phyloP scores from a whole-genome alignment of 2,113 vertebrate genomes.

The Crocuta crocuta region DNA sequence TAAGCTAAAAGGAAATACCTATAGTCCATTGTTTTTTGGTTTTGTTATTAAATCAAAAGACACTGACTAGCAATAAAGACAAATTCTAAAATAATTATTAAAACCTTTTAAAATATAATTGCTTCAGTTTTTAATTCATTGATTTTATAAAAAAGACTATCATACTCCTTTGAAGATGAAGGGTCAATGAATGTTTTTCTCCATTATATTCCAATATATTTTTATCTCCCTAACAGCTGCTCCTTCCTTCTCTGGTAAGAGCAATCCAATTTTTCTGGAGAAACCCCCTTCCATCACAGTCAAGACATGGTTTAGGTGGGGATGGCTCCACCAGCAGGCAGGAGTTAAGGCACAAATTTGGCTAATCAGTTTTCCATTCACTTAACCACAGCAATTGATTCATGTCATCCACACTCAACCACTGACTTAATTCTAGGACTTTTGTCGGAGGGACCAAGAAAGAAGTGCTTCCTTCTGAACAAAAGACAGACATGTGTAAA shows the following conservation, averaged over 20 bases:
- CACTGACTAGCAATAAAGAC: background rate
- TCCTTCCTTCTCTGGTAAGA: background rate
- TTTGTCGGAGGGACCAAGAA: background rate
- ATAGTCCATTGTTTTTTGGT: background rate
- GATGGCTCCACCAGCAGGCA: background rate
- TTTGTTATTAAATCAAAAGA: conserved; percentile 19
- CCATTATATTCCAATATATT: background rate
- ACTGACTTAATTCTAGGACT: background rate
- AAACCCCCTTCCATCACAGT: background rate
- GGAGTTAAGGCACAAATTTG: background rate
- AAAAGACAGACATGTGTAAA: background rate
- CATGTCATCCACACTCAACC: background rate
- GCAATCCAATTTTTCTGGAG: background rate
- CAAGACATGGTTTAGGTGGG: background rate
- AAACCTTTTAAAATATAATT: background rate
- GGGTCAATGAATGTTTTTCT: background rate
- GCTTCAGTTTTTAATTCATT: conserved; percentile 35
- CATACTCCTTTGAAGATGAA: conserved; percentile 7
- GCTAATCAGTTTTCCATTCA: background rate
- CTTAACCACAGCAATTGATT: background rate
- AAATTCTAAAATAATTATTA: conserved; percentile 37
- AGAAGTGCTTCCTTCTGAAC: background rate
- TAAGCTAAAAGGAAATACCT: conserved; percentile 23
- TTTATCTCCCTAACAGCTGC: background rate
- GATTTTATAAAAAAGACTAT: conserved; percentile 48